These are phyloP conservation scores for Addax nasomaculatus DNA, from an alignment of 2,113 vertebrate genomes.

Conservation along the genomic window DNA sequence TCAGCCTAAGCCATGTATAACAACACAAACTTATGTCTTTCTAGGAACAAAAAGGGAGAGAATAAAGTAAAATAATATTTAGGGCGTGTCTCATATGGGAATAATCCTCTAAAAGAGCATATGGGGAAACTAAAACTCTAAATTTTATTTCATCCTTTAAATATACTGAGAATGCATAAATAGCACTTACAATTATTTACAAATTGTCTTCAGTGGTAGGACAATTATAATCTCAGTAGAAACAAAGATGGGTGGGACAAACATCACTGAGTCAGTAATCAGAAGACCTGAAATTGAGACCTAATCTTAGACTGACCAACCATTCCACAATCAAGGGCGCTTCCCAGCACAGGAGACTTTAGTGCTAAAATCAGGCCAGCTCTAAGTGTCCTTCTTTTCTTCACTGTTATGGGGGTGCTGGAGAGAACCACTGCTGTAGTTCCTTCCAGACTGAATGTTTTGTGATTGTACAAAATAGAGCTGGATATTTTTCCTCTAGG, in stretches of 20 bases:
- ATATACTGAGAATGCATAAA: not conserved
- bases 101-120: not conserved
- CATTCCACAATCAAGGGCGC: accelerated
- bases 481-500: not conserved
- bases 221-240: not conserved
- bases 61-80: slow-evolving; percentile 36
- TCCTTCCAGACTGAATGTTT: not conserved
- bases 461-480: not conserved
- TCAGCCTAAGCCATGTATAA: slow-evolving; percentile 39
- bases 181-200: not conserved
- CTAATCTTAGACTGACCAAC: not conserved
- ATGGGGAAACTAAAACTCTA: not conserved
- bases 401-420: not conserved
- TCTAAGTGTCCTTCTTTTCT: not conserved
- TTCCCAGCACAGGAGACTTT: not conserved
- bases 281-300: not conserved
- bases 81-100: not conserved
- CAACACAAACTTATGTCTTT: slow-evolving; percentile 42
- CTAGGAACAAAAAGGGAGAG: slow-evolving; percentile 47
- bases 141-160: not conserved
- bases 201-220: not conserved
- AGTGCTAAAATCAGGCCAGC: not conserved
- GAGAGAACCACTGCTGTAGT: not conserved
- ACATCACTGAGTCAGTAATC: not conserved
- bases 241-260: not conserved